Conservation (phyloP, 2,113 vertebrate genomes). For the Porphyrio hochstetteri region DNA sequence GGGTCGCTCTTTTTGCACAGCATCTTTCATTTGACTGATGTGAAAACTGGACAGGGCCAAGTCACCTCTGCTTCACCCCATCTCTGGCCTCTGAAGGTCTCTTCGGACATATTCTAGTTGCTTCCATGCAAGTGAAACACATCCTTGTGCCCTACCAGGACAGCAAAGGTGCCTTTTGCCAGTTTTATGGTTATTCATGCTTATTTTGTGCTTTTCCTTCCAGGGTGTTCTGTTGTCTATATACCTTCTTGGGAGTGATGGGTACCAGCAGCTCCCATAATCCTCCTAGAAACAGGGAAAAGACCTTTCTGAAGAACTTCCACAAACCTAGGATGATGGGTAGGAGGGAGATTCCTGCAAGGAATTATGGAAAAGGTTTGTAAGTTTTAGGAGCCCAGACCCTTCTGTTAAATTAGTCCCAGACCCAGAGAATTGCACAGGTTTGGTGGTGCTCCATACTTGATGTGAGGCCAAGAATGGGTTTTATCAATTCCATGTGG, state of each 20-base stretch:
- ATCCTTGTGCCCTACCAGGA: not conserved
- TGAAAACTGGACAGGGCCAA: not conserved
- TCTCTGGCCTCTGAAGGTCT: not conserved
- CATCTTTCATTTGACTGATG: not conserved
- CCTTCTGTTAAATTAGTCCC: not conserved
- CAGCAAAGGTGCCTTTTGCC: not conserved
- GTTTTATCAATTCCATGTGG: fast-evolving
- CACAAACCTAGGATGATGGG: not conserved
- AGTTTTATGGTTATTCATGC: not conserved
- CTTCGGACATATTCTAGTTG: not conserved
- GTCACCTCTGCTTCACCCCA: not conserved
- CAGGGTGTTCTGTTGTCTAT: not conserved
- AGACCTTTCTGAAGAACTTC: not conserved
- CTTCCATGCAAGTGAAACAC: not conserved
- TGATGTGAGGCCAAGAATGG: not conserved
- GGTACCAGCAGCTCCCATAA: not conserved
- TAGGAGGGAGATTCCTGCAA: not conserved
- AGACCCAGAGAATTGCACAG: not conserved
- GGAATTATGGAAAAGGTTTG: not conserved
- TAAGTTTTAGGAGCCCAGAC: not conserved
- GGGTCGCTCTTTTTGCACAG: not conserved
- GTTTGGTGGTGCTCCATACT: not conserved
- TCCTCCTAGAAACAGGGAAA: not conserved
- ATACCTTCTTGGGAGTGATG: not conserved
- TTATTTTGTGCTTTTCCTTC: not conserved